Conservation (phyloP, 2,797 vertebrate species). For the Hybognathus amarus region DNA sequence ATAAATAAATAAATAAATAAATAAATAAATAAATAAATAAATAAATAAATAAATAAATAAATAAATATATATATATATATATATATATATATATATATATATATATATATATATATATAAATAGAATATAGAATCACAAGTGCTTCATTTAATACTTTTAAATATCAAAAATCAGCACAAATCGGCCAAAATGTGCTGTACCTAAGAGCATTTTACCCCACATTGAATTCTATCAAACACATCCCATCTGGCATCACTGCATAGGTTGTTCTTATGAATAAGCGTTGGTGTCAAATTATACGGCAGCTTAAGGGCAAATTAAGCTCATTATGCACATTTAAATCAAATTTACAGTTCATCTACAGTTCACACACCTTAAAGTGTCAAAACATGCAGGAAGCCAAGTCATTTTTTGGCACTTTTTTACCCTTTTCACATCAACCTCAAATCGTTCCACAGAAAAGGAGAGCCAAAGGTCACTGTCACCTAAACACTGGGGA, state of each 20-base stretch:
- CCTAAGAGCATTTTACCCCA: neutral
- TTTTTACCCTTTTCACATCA: slow-evolving; percentile 4
- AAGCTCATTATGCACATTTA: slow-evolving; percentile 41
- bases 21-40: too few species aligned
- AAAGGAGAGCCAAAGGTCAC: slow-evolving; percentile 58
- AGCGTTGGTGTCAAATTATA: slow-evolving; percentile 42
- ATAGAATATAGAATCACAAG: neutral
- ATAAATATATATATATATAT: too few species aligned
- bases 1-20: too few species aligned
- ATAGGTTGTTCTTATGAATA: slow-evolving; percentile 26
- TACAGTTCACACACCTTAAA: slow-evolving; percentile 13
- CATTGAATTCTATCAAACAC: neutral
- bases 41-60: too few species aligned
- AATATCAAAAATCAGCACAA: neutral
- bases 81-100: too few species aligned
- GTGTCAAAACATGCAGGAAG: slow-evolving; percentile 25
- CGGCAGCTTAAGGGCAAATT: slow-evolving; percentile 37
- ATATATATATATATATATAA: too few species aligned
- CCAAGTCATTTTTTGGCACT: neutral
- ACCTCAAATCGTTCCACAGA: slow-evolving; percentile 30
- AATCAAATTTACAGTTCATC: slow-evolving; percentile 33
- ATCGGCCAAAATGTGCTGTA: neutral
- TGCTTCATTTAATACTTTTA: neutral
- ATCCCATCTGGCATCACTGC: neutral
- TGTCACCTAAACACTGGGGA: slow-evolving; percentile 51